phyloP scores from a whole-genome alignment of 2,113 vertebrate genomes.

The Peromyscus polionotus region DNA sequence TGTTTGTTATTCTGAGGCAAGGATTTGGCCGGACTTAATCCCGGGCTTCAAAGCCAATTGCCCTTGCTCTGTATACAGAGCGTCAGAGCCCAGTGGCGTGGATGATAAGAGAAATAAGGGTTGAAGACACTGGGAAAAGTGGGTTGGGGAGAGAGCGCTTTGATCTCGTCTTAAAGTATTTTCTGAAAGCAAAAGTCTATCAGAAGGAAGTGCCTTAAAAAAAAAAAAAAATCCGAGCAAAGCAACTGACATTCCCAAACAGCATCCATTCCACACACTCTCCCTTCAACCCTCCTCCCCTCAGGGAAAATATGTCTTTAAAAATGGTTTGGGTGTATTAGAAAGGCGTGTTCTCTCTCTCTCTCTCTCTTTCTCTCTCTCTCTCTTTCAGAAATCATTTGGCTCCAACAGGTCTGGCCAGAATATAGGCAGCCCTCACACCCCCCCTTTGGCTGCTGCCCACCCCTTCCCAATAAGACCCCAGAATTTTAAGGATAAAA shows the following conservation, averaged over 20 bases:
- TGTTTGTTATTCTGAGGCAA: conserved; percentile 96
- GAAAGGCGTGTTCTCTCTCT: conserved; percentile 61
- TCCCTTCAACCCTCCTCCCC: conserved; percentile 24
- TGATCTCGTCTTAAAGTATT: conserved; percentile 94
- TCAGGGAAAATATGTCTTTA: conserved; percentile 84
- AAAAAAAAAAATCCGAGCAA: conserved; percentile 85
- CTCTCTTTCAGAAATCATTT: conserved; percentile 54
- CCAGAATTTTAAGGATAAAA: not conserved
- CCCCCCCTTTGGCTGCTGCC: not conserved
- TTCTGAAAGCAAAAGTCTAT: conserved; percentile 94
- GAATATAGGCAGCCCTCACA: not conserved
- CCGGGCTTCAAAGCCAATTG: conserved; percentile 94
- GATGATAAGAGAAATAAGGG: conserved; percentile 95
- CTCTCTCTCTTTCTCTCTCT: conserved; percentile 18
- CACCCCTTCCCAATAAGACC: not conserved
- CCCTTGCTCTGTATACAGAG: conserved; percentile 94
- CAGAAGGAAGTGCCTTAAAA: conserved; percentile 88
- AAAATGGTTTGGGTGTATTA: conserved; percentile 79
- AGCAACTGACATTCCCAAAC: conserved; percentile 86
- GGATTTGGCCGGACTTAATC: conserved; percentile 93
- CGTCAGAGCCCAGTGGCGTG: conserved; percentile 91
- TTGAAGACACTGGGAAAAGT: conserved; percentile 91
- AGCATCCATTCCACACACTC: conserved; percentile 79
- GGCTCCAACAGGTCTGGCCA: conserved; percentile 4
- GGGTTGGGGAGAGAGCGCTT: conserved; percentile 90